Base-by-base conservation (phyloP, 1,140 invertebrate genomes). In the Caenorhabditis inopinata region DNA sequence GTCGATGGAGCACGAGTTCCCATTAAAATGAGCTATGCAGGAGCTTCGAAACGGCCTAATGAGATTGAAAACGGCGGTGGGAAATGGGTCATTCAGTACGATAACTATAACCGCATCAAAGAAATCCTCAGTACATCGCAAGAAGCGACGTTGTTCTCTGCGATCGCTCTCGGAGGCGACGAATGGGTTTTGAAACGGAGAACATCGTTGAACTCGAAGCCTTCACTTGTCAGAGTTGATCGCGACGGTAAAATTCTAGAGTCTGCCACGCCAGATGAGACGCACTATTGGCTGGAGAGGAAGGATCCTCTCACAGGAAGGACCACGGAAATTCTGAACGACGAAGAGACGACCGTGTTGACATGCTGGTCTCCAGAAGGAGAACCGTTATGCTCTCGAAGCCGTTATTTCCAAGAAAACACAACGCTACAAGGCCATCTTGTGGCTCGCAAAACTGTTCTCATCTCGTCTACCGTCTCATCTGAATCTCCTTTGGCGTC, bases 371-470 rank as follows among this genome's bases (percentile, higher is more conserved):
- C 45, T 75, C 16, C 27, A 75, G 47, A 75, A 48, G 74, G 74
- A 11, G 7, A 47, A 75, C 18, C 42, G 11, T 29, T 75, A 45
- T 75, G 74, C 12, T 35, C 47, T 16, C 12, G 47, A 25, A 48
- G 45, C 25, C 42, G 29, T 2, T 21, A 48, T 14, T 48, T 47
- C 32, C 47, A 47, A 27, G 47, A 78, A 21, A 78, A 78, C 14
- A 23, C 38, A 0, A 78, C 76, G 21, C 14, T 45, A 23, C 76
- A 78, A 78, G 76, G 76, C 1, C 76, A 78, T 47, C 76, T 78
- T 1, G 27, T 38, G 11, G 73, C 73, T 47, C 46, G 73, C n/a
- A 75, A 38, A 47, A 75, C 42, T n/a, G 23, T 47, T 6, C 46
- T 25, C 1, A 75, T 47, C 1, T 29, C 48, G 14, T 29, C 73